Conservation (phyloP, 2,113 vertebrate genomes). For the Sinocyclocheilus maitianheensis region DNA sequence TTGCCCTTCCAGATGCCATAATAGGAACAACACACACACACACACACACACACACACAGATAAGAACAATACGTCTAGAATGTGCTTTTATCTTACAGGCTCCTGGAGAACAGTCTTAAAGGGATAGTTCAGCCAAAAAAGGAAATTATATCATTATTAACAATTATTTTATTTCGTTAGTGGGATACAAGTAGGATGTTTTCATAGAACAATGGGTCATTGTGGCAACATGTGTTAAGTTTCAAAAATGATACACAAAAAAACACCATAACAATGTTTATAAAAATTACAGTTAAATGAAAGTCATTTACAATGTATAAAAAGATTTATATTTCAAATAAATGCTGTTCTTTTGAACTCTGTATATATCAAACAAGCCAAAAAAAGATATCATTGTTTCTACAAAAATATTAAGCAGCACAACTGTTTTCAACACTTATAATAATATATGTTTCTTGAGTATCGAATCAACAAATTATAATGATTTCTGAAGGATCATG, state of each 20-base stretch:
- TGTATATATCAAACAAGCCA: too few species aligned
- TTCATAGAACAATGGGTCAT: too few species aligned
- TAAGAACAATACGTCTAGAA: neutral
- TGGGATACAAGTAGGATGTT: too few species aligned
- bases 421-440: neutral
- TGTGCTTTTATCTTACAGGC: neutral
- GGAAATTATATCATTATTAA: neutral
- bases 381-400: neutral
- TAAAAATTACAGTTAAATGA: too few species aligned
- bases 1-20: conserved; percentile 20
- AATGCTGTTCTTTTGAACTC: too few species aligned
- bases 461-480: neutral
- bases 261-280: too few species aligned
- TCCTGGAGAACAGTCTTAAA: neutral
- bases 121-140: neutral
- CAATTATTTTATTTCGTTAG: neutral
- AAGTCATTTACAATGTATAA: neutral
- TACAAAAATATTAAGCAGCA: neutral
- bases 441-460: neutral
- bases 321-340: neutral
- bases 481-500: neutral
- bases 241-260: too few species aligned
- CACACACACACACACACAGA: neutral
- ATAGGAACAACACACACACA: neutral
- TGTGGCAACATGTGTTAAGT: too few species aligned